A percentile compares a stretch with the other conserved stretches of the same genome.
Conservation (phyloP, 2,113 vertebrate genomes). For the Lethenteron camtschaticum region DNA sequence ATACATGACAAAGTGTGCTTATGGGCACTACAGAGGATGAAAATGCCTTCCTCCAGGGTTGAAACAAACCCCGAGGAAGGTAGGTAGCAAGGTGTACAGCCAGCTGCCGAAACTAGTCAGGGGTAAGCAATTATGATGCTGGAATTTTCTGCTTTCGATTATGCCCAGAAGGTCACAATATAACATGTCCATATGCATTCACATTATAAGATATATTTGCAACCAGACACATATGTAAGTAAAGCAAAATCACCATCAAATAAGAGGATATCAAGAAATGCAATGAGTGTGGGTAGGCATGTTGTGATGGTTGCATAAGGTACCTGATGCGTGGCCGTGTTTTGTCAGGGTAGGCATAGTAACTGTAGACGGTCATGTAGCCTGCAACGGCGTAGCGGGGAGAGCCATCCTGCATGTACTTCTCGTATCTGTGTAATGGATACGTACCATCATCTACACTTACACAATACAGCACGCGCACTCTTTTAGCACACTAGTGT, state of each 20-base stretch:
- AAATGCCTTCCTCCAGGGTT: too few relatives aligned
- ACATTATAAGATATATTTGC: neutral
- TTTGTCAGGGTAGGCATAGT: constrained; percentile 99
- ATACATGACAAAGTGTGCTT: too few relatives aligned
- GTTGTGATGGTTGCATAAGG: constrained; percentile 22
- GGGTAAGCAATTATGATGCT: neutral
- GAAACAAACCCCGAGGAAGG: too few relatives aligned
- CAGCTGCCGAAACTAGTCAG: too few relatives aligned
- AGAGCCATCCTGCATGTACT: constrained; percentile 99
- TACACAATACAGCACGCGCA: too few relatives aligned
- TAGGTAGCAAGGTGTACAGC: too few relatives aligned
- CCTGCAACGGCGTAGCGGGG: constrained; percentile 94
- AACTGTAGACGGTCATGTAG: constrained; percentile 99
- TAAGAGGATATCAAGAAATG: constrained; percentile 30
- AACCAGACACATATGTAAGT: neutral
- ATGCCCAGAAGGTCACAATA: neutral
- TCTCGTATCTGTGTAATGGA: constrained; percentile 66
- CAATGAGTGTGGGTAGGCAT: constrained; percentile 75
- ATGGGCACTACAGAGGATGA: too few relatives aligned
- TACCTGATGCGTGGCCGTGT: constrained; percentile 99
- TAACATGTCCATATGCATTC: neutral
- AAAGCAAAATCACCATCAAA: constrained; percentile 22
- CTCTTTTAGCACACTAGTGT: too few relatives aligned
- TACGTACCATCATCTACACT: too few relatives aligned
- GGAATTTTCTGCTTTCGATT: neutral